Conservation (phyloP, 2,797 vertebrate genomes). For the Micromesistius poutassou region DNA sequence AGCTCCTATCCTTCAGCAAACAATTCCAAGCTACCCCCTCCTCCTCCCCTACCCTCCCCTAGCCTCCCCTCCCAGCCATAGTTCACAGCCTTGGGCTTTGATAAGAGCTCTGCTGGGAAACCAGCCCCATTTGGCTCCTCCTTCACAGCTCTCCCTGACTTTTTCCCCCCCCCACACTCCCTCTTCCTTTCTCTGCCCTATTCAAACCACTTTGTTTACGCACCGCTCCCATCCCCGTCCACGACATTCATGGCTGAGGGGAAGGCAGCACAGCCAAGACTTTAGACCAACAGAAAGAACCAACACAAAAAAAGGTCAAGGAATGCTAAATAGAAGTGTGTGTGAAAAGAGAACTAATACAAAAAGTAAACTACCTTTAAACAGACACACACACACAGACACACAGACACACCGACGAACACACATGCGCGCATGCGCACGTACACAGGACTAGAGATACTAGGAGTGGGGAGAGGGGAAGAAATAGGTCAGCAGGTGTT, state of each 20-base stretch:
- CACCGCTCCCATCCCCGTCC: not conserved
- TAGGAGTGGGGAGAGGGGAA: not conserved
- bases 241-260: not conserved
- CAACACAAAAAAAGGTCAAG: constrained; percentile 4
- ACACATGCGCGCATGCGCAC: not conserved
- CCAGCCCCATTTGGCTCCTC: constrained; percentile 37
- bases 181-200: constrained; percentile 47
- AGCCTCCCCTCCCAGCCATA: constrained; percentile 41
- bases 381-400: not conserved
- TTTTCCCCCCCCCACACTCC: constrained; percentile 16
- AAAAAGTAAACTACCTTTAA: not conserved
- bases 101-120: constrained; percentile 53
- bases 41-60: constrained; percentile 59
- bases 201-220: constrained; percentile 56
- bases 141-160: constrained; percentile 6
- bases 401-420: too few relatives aligned
- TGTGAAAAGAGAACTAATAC: not conserved
- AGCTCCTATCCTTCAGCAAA: constrained; percentile 40
- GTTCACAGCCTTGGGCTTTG: constrained; percentile 41
- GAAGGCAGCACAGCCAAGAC: not conserved
- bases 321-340: not conserved
- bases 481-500: not conserved
- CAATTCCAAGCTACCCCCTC: constrained; percentile 67
- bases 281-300: not conserved
- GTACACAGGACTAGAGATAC: not conserved